phyloP scores from a whole-genome alignment of 92 coral and sea anemone species.

The Zoanthus solanderi region DNA sequence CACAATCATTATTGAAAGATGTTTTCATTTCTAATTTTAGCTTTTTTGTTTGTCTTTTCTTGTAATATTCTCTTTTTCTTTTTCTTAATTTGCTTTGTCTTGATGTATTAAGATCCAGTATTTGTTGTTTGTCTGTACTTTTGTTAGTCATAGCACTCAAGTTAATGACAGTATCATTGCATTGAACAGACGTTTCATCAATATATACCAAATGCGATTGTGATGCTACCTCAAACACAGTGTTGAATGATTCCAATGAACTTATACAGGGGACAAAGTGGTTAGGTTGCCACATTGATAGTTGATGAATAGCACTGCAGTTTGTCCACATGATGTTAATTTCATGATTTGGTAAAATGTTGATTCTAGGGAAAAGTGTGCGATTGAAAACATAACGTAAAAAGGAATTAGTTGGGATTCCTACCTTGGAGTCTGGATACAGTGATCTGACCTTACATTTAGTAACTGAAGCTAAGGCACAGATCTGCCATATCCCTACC shows the following conservation, averaged over 20 bases:
- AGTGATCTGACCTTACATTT: slow-evolving; percentile 52
- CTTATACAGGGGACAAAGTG: slow-evolving; percentile 32
- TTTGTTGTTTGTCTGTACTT: slow-evolving; percentile 6
- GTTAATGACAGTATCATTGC: slow-evolving; percentile 1
- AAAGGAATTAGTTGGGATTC: slow-evolving; percentile 20
- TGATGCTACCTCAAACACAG: slow-evolving; percentile 18
- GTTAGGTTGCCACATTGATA: slow-evolving; percentile 29
- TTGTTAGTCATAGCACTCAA: slow-evolving; percentile 4
- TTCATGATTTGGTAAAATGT: slow-evolving; percentile 34
- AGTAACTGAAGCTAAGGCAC: slow-evolving; percentile 63
- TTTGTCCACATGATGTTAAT: slow-evolving; percentile 49
- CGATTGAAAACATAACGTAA: slow-evolving; percentile 64
- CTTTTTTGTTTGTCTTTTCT: slow-evolving; percentile 39
- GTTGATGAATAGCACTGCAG: slow-evolving; percentile 1
- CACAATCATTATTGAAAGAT: slow-evolving; percentile 39
- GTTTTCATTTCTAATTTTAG: slow-evolving; percentile 42
- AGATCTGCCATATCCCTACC: slow-evolving; percentile 65
- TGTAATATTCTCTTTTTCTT: slow-evolving; percentile 38
- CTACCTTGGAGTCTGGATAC: slow-evolving; percentile 60
- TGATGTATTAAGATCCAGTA: slow-evolving; percentile 35
- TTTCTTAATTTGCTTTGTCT: slow-evolving; percentile 45
- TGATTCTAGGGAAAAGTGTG: slow-evolving; percentile 38
- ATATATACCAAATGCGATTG: slow-evolving; percentile 15
- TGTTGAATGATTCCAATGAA: slow-evolving; percentile 14
- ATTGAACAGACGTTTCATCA: neutral